Evolutionary conservation across 2,888 invertebrate species (phyloP), one percentile per base, ranked within the genome.

Genomic region (Hirtodrosophila histrioides): DNA sequence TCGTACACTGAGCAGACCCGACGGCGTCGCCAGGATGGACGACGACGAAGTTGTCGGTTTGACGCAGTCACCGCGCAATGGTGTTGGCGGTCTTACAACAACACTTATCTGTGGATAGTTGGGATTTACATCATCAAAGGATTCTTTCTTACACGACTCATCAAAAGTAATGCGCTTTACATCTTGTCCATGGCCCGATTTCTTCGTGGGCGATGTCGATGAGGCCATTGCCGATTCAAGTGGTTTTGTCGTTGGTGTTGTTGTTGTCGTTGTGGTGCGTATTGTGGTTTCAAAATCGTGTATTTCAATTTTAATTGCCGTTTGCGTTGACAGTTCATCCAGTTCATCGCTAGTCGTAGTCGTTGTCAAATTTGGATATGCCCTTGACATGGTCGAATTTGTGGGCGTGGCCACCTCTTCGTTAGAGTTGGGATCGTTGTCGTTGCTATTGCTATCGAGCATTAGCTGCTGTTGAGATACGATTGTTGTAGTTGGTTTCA

Each of bases 1-100:
- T 91, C 93, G 88, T 24, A 87, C 86, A 41, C 89, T 77, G 53
- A 90, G 74, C 57, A 90, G 58, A 63, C 74, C 73, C 43, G 83
- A 81, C 48, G 80, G 91, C 65, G 85, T 92, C 48, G 86, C 92
- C 92, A 68, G 91, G 70, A 92, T 92, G 68, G 79, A 58, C 60
- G 88, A 60, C 44, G 70, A 57, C 31, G 70, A 50, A 37, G 92
- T 77, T 70, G 92, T 92, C 66, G 92, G 92, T 83, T 92, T 93
- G 46, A 90, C 73, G 66, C 93, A 93, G 77, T 95, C 94, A 76
- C 94, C 94, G 84, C 94, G 93, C 65, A 94, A 93, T 45, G 95
- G 95, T 55, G 95, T 95, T 41, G 95, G 95, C 69, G 95, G 95
- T 88, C 95, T 94, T 39, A 95, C 95, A 48, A 95, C 94, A 39